Evolutionary conservation across 2,797 vertebrate genomes (phyloP), one percentile per base, ranked within the genome.

Genomic region (Cephalopachus bancanus): DNA sequence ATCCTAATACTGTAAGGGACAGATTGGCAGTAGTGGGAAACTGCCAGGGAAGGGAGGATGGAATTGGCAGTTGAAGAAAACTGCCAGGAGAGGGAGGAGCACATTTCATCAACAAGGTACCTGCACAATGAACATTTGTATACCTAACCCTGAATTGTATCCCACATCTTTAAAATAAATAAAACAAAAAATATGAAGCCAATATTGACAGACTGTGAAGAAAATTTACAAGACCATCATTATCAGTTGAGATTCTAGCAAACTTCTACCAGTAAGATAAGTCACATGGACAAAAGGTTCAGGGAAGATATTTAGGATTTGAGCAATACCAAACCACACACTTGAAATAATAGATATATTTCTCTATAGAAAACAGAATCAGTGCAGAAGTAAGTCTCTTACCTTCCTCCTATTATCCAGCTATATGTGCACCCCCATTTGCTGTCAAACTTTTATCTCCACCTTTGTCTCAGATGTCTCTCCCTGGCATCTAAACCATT

Each of bases 231-330:
- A 89, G 62, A 83, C 2, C 15, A 62, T 49, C 51, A 92, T 64
- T 17, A 67, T 30, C 64, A 60, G 24, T 53, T 89, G 60, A 44
- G 7, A 95, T 60, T 74, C 69, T 80, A 83, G 33, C 30, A 64
- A 69, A 49, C 7, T 90, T 92, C 17, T 86, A 20, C 83, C 26
- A 72, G 19, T 85, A 69, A 69, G 30, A 78, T 30, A 71, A 33
- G 80, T 67, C 28, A 83, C 55, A 10, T 53, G 4, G 24, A 89
- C 22, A 88, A 76, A 91, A 9, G 30, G 64, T 83, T 89, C 49
- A 86, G 33, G 30, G 86, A 86, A 89, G 20, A 53, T 33, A 83
- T 44, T 17, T 69, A 83, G 72, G 44, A 53, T 89, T 60, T 96
- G 24, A 93, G 69, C 4, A 51, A n/a, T 24, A 75, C 10, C 84